Evolutionary conservation across 2,888 invertebrate genomes (phyloP), one percentile per base, ranked within the genome.

Genomic region (Agrenia bidenticulata): DNA sequence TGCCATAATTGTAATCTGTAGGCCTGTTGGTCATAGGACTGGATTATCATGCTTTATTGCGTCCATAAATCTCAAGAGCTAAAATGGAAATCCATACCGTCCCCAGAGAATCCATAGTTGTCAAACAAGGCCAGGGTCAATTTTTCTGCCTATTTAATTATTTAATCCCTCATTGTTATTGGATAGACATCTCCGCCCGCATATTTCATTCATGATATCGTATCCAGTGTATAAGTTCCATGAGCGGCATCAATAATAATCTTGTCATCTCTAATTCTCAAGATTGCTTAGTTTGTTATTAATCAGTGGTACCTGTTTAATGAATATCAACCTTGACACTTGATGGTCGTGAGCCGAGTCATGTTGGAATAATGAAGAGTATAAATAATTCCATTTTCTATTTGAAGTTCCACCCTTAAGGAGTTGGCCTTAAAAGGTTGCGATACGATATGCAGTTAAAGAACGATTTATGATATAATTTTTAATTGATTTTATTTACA

Each of bases 91-190:
- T 32, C 32, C 4, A 4, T 9, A 11, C 11, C 27, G n/a, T 11
- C 23, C 13, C 2, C n/a, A n/a, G n/a, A n/a, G n/a, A 32, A 32
- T 32, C 49, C 45, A 23, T 26, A 59, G 49, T 59, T 59, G 59
- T 59, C 24, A 11, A 66, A 67, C 61, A 69, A 69, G 66, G 69
- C 64, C 69, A 69, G 26, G 69, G 69, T 64, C 64, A 61, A 9
- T 37, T 49, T 32, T 27, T 15, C 24, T 11, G 19, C 23, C 26
- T 19, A 4, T n/a, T 15, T 32, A 32, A 32, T 32, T 19, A 4
- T n/a, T 15, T 32, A 32, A 32, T 32, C 32, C n/a, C 15, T 57
- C 15, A 13, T 21, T 15, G 21, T 23, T 39, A 23, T 23, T 26
- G 13, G n/a, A n/a, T n/a, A n/a, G n/a, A 32, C 32, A 32, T 7